A percentile compares a stretch with the other conserved stretches of the same genome.
These are phyloP conservation scores for Cirrhinus mrigala DNA, from an alignment of 2,797 vertebrate genomes.

Conservation along the genomic window DNA sequence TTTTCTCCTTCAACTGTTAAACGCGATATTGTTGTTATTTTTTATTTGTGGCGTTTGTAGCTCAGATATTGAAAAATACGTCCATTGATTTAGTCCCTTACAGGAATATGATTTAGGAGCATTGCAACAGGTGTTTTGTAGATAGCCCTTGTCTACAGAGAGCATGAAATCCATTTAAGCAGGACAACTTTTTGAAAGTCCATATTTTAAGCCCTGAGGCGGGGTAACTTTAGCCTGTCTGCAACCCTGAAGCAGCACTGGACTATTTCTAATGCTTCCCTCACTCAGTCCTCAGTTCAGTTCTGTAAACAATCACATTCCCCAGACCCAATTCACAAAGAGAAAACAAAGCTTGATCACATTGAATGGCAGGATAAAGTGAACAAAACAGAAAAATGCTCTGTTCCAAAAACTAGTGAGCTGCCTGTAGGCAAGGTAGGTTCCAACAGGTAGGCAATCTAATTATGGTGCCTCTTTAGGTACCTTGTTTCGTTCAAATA, in stretches of 20 bases:
- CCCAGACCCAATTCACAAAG: conserved; percentile 1
- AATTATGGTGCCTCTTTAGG: not conserved
- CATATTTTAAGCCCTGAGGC: not conserved
- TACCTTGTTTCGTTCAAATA: not conserved
- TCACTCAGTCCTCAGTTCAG: not conserved
- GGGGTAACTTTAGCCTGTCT: not conserved
- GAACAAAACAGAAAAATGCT: conserved; percentile 4
- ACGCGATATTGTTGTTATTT: not conserved
- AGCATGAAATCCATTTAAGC: not conserved
- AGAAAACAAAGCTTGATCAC: conserved; percentile 14
- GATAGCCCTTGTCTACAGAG: not conserved
- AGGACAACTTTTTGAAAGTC: conserved; percentile 20
- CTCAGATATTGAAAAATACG: not conserved
- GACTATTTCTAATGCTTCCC: conserved; percentile 5
- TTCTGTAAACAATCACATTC: conserved; percentile 10
- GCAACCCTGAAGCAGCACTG: not conserved
- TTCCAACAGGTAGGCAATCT: not conserved
- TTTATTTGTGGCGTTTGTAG: not conserved
- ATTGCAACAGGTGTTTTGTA: conserved; percentile 19
- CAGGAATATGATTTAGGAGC: not conserved
- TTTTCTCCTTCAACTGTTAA: not conserved
- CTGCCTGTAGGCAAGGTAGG: conserved; percentile 11
- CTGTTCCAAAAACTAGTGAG: not conserved
- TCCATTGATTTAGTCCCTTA: not conserved
- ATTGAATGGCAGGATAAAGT: not conserved